Evolutionary conservation across 2,797 vertebrate genomes (phyloP), one percentile per base, ranked within the genome.

Genomic region (Pangasius larnaudii): DNA sequence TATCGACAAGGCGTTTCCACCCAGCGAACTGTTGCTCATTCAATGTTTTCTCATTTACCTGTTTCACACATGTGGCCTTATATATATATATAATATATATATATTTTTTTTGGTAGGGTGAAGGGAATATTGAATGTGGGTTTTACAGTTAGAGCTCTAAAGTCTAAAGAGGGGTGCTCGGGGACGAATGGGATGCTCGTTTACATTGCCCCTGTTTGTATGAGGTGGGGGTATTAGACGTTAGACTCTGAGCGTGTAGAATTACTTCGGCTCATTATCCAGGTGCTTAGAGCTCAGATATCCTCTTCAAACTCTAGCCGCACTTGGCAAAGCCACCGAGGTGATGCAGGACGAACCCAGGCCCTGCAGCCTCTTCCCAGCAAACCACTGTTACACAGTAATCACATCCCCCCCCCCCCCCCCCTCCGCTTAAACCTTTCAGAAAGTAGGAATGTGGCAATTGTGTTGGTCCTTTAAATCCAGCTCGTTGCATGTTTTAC

Each of bases 211-310:
- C 58, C 24, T 63, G 59, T 82, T 65, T 82, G 80, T 46, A 46
- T 82, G 80, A 33, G 61, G 27, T 67, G 59, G 53, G 5, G 61
- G 42, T 69, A 53, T 69, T 39, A 91, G 92, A 94, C 93, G 94
- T 93, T 85, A 91, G 91, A 93, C 94, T 93, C 93, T 92, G 91
- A 92, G 90, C 91, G 95, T 95, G 93, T 97, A 94, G 94, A 92
- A 93, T 97, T 97, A 95, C 94, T 92, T 93, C 92, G 89, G 93
- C 93, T 95, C 95, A 96, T 97, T 96, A 95, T 96, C 93, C 94
- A 94, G 96, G 94, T 95, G 94, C 89, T 88, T 92, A 84, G 92
- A 93, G 95, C 95, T 97, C 96, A 94, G 95, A 95, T 97, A 92
- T 96, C 96, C 94, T 94, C 96, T 96, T 95, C 92, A 95, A 95